Evolutionary conservation across 2,888 invertebrate species (phyloP).

Genomic region (Aphrophora alni): DNA sequence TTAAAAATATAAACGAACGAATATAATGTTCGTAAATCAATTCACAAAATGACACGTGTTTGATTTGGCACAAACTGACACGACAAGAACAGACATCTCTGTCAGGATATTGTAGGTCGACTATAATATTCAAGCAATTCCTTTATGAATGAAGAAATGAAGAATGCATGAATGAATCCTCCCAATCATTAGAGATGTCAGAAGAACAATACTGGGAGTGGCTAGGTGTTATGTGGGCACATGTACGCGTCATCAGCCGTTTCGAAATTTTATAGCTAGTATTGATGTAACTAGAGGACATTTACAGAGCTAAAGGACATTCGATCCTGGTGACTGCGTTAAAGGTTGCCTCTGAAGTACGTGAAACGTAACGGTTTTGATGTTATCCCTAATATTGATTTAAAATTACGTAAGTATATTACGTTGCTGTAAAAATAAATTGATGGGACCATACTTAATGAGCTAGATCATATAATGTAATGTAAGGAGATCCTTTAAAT

Average conservation of each 20-base stretch:
- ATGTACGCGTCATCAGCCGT: background rate
- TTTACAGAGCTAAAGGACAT: background rate
- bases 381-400: no score
- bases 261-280: background rate
- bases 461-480: no score
- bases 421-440: no score
- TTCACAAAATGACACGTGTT: no score
- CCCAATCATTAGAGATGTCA: conserved; percentile 33
- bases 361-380: no score
- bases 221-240: conserved; percentile 14
- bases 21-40: no score
- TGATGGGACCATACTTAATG: no score
- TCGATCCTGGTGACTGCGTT: no score
- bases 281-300: background rate
- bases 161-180: conserved; percentile 37
- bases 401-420: no score
- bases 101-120: conserved; percentile 26
- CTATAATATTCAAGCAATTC: conserved; percentile 21
- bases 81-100: background rate
- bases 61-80: background rate
- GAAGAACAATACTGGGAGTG: conserved; percentile 32
- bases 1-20: no score
- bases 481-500: no score
- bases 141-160: conserved; percentile 33
- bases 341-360: no score